These are phyloP conservation scores for Planiliza haematocheilus DNA, from an alignment of 2,113 vertebrate species.

Conservation along the genomic window DNA sequence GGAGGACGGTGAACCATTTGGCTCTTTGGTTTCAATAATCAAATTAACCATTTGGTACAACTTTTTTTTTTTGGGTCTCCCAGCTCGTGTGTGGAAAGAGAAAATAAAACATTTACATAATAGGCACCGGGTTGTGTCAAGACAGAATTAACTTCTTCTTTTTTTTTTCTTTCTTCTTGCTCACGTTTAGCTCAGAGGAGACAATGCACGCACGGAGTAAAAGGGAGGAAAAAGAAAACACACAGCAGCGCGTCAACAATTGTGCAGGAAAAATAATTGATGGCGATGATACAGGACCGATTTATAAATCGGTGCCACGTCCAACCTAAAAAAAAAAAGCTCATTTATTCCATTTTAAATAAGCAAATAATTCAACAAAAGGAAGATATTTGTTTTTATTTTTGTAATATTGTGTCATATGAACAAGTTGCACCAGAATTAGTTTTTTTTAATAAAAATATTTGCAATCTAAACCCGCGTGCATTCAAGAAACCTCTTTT, in stretches of 20 bases:
- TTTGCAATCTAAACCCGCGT: neutral
- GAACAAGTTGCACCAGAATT: too few relatives aligned
- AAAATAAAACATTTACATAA: constrained; percentile 91
- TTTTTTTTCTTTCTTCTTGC: constrained; percentile 62
- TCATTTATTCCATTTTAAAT: neutral
- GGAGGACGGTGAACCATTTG: constrained; percentile 96
- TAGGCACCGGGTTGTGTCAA: constrained; percentile 75
- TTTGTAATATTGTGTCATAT: too few relatives aligned
- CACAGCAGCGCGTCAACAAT: constrained; percentile 64
- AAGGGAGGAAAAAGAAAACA: constrained; percentile 58
- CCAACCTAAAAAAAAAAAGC: neutral
- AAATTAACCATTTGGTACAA: constrained; percentile 98
- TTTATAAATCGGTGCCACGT: constrained; percentile 9
- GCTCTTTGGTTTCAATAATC: constrained; percentile 96
- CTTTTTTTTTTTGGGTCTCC: constrained; percentile 87
- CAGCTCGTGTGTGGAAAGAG: constrained; percentile 88
- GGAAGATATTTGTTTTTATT: neutral
- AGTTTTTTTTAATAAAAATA: too few relatives aligned
- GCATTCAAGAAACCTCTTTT: neutral
- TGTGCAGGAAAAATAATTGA: constrained; percentile 70
- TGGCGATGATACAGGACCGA: constrained; percentile 42
- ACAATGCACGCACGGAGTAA: constrained; percentile 73
- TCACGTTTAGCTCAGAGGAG: constrained; percentile 73
- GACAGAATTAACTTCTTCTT: constrained; percentile 82
- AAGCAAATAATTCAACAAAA: neutral